Conservation (phyloP, 2,888 invertebrate genomes). For the Leuctra nigra region DNA sequence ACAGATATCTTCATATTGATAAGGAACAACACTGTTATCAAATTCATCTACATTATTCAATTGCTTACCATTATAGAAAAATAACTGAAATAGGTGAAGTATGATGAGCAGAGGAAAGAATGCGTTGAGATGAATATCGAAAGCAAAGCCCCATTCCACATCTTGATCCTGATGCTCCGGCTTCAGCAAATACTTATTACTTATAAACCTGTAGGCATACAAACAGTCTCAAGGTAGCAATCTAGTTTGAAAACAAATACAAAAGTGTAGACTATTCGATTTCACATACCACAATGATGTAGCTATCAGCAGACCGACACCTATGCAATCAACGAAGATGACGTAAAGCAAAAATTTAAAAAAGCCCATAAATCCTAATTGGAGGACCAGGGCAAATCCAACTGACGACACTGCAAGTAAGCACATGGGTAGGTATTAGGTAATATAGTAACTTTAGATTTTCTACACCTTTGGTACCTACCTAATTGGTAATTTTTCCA, state of each 20-base stretch:
- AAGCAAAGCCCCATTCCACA: constrained; percentile 98
- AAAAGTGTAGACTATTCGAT: not conserved
- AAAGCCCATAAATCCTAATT: constrained; percentile 61
- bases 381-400: constrained; percentile 74
- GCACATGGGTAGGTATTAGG: constrained; percentile 24
- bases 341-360: constrained; percentile 83
- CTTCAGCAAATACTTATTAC: constrained; percentile 69
- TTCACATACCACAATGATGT: constrained; percentile 77
- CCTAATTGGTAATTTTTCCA: too few relatives aligned
- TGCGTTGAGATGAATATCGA: constrained; percentile 97
- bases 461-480: too few relatives aligned
- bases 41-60: too few relatives aligned
- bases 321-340: constrained; percentile 90
- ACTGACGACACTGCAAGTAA: constrained; percentile 74
- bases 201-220: constrained; percentile 57
- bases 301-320: constrained; percentile 77
- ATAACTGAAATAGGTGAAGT: constrained; percentile 85
- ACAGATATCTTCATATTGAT: too few relatives aligned
- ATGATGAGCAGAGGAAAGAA: constrained; percentile 95
- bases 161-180: constrained; percentile 59
- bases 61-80: constrained; percentile 72
- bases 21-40: too few relatives aligned
- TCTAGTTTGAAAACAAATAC: not conserved
- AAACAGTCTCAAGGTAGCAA: not conserved
- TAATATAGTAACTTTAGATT: not conserved